These are phyloP conservation scores for Machimus rusticus DNA, from an alignment of 2,888 invertebrate species.

Conservation along the genomic window DNA sequence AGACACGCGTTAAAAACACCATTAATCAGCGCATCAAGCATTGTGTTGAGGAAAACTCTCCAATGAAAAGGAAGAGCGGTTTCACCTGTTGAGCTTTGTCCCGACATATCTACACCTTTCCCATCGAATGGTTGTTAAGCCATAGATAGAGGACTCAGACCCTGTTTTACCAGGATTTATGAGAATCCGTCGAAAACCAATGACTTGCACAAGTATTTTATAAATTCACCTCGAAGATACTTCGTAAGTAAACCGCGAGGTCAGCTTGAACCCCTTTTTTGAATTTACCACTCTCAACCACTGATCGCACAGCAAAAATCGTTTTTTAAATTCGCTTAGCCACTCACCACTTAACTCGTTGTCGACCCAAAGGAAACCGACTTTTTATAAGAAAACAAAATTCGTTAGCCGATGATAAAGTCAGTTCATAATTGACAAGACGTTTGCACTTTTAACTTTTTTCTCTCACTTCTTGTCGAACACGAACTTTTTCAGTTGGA, in stretches of 20 bases:
- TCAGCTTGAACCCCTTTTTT: neutral
- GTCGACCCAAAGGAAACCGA: neutral
- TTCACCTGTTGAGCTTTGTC: neutral
- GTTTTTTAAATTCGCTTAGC: neutral
- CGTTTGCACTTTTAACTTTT: neutral
- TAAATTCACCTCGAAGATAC: neutral
- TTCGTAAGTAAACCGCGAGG: neutral
- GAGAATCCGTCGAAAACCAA: neutral
- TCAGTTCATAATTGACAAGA: conserved; percentile 12
- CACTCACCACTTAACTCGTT: neutral
- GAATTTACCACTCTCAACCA: neutral
- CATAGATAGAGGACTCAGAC: neutral
- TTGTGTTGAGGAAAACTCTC: neutral
- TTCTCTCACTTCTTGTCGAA: neutral
- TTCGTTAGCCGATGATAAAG: neutral
- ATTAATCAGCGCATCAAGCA: neutral
- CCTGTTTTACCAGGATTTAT: neutral
- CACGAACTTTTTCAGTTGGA: neutral
- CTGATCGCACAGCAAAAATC: neutral
- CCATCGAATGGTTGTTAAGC: neutral
- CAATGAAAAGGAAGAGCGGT: neutral
- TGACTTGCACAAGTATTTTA: neutral
- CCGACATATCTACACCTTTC: neutral
- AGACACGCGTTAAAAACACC: neutral
- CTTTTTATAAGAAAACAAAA: neutral